Evolutionary conservation across 1,140 invertebrate genomes (phyloP), one percentile per base, ranked within the genome.

Genomic region (Drosophila funebris): DNA sequence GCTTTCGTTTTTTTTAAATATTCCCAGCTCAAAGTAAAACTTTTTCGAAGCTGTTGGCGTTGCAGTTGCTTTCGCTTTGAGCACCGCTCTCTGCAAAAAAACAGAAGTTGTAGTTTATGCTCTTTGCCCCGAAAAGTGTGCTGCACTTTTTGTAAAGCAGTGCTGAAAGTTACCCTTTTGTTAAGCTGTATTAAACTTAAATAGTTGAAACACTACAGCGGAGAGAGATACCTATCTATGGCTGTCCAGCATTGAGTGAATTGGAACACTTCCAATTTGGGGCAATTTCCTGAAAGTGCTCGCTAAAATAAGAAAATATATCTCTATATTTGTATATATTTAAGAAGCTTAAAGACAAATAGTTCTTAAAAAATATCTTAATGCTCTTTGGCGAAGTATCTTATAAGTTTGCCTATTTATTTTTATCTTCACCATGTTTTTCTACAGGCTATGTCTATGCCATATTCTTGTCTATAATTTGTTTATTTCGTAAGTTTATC

Each of bases 111-210:
- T 53, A 54, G 69, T 63, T 53, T 62, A 68, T 87, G 79, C 67
- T 64, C 58, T 81, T 87, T 87, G 60, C 62, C 16, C 44, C 41
- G 48, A 31, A 70, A 84, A 68, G 53, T 61, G 33, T 70, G 57
- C 43, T 36, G 16, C 54, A 62, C 37, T 72, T 58, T 69, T 31
- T 53, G 8, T 16, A 53, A 53, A 54, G 13, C 31, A 58, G 53
- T 46, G 37, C 29, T 0, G 22, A 58, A 44, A 44, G 62, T 58
- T 53, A 43, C 44, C 37, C 14, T 58, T 60, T 29, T 29, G 33
- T 3, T 57, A 56, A 64, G 41, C 43, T 56, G 52, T 24, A 33
- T 48, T 46, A 48, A 71, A 48, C 33, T 64, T 64, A 22, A 71
- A 48, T 39, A 52, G 20, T 39, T 57, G 41, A n/a, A 33, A 37